Percentiles rank a stretch among this genome's conserved stretches.
phyloP scores from a whole-genome alignment of 2,888 invertebrate genomes.

The Papilio gigon region DNA sequence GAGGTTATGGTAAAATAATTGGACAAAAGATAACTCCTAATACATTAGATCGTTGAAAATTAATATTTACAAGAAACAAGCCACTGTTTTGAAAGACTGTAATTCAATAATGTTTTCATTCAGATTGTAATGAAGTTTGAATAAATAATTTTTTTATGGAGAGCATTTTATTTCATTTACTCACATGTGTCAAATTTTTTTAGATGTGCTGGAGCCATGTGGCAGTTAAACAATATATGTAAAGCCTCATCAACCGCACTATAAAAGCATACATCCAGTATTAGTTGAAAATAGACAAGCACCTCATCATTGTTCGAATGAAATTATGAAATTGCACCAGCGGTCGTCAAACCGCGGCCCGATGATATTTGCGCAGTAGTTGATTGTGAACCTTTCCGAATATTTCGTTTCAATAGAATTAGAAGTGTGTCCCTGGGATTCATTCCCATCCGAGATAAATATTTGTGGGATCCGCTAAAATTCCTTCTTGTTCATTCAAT shows the following conservation, averaged over 20 bases:
- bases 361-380: too few relatives aligned
- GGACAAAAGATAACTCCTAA: constrained; percentile 89
- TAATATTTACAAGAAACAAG: constrained; percentile 40
- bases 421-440: too few relatives aligned
- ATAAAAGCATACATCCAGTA: neutral
- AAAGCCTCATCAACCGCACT: constrained; percentile 14
- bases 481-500: too few relatives aligned
- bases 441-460: too few relatives aligned
- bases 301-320: neutral
- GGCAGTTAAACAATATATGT: constrained; percentile 23
- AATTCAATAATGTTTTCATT: constrained; percentile 48
- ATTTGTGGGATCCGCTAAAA: too few relatives aligned
- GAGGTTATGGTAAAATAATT: constrained; percentile 97
- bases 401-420: too few relatives aligned
- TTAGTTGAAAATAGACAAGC: neutral
- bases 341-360: too few relatives aligned
- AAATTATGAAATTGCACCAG: too few relatives aligned
- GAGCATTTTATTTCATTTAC: constrained; percentile 9
- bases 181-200: neutral
- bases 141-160: constrained; percentile 42
- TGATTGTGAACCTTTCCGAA: too few relatives aligned
- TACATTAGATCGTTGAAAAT: constrained; percentile 76
- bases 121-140: constrained; percentile 50
- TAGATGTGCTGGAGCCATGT: constrained; percentile 20
- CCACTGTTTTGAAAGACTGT: constrained; percentile 59